A percentile compares a stretch with the other conserved stretches of the same genome.
phyloP scores from a whole-genome alignment of 1,140 invertebrate species.

The Nasonia vitripennis region DNA sequence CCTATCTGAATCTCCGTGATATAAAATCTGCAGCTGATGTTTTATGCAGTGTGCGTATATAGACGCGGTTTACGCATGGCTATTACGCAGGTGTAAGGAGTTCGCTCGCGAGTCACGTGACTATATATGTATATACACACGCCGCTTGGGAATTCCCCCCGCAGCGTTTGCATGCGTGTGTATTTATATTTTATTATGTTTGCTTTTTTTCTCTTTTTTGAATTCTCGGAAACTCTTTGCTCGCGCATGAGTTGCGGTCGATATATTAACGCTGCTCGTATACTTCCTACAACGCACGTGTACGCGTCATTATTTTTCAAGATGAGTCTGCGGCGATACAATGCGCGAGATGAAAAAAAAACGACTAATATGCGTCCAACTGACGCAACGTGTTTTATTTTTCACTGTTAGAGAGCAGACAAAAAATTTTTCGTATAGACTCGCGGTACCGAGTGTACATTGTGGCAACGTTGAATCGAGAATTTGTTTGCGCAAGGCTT shows the following conservation, averaged over 20 bases:
- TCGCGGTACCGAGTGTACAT: neutral
- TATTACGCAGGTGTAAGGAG: neutral
- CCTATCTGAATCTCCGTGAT: neutral
- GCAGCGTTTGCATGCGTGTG: too few species aligned
- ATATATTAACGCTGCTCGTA: neutral
- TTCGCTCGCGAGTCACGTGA: neutral
- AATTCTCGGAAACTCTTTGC: too few species aligned
- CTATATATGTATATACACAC: neutral
- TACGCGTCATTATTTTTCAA: neutral
- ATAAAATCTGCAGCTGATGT: neutral
- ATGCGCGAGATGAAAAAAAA: neutral
- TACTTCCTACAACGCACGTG: neutral
- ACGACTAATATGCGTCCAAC: neutral
- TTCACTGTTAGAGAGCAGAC: neutral
- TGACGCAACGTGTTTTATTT: constrained; percentile 19
- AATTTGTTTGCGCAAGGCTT: neutral
- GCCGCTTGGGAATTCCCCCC: too few species aligned
- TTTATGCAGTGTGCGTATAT: neutral
- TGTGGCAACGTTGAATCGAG: neutral
- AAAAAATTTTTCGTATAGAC: neutral
- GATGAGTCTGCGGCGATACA: neutral
- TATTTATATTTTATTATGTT: too few species aligned
- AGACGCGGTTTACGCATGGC: neutral
- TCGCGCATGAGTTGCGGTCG: too few species aligned
- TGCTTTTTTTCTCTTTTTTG: too few species aligned